Base-by-base conservation (phyloP, 1,140 invertebrate genomes). In the Ceratina calcarata region DNA sequence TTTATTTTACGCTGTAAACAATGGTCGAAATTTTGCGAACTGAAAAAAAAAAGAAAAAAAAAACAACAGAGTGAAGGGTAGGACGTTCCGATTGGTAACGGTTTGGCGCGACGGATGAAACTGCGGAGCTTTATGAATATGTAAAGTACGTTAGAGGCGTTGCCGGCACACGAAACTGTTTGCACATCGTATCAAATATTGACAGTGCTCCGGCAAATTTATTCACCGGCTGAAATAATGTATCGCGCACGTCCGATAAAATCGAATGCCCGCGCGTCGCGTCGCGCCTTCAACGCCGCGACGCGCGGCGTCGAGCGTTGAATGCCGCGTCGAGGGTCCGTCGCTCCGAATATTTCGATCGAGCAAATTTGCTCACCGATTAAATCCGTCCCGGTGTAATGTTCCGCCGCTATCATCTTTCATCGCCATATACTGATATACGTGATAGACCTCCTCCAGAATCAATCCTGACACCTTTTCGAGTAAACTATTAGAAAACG, bases 111-210 rank as follows among this genome's bases (percentile, higher is more conserved):
- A 61, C 45, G 74, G 74, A 77, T 87, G 81, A 86, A 87, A 86
- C 85, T 80, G 77, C 49, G 74, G 82, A 83, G 78, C 78, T 87
- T 85, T 90, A 89, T 90, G 89, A 90, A 90, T 89, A 89, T 89
- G 88, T 89, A 90, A 90, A 90, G 82, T 90, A 82, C 82, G 78
- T 87, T 80, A 84, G 77, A 86, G 77, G 82, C 75, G 73, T 68
- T 78, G 60, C 73, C 22, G 58, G 58, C 79, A 66, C 65, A 65
- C 72, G 79, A 89, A 86, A 88, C 76, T 89, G 87, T 89, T 88
- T 87, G 86, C 84, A 84, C 77, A 80, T 74, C 78, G 71, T 83
- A 77, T 88, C 87, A 90, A 89, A 90, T 90, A 89, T 89, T 89
- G 87, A 88, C 85, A 82, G 69, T 79, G 71, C 73, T 68, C 78